phyloP scores from a whole-genome alignment of 1,140 invertebrate species.

The Heliothis virescens region DNA sequence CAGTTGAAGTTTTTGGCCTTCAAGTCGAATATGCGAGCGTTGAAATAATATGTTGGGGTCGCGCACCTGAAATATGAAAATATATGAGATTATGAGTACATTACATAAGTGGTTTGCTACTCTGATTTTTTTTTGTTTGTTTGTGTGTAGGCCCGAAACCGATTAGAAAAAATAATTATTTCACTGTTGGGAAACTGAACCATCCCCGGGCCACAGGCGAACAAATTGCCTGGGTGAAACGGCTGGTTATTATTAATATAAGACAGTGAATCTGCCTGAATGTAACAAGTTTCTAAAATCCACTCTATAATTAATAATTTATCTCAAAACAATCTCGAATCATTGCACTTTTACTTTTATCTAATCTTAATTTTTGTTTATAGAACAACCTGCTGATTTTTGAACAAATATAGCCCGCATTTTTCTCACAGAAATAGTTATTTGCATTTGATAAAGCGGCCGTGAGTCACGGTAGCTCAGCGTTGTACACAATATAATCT shows the following conservation, averaged over 20 bases:
- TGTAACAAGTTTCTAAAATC: too few relatives aligned
- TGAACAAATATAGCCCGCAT: neutral
- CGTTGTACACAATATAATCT: neutral
- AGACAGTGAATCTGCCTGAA: too few relatives aligned
- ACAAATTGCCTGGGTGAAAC: too few relatives aligned
- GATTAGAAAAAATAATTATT: too few relatives aligned
- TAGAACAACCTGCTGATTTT: neutral
- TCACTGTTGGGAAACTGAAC: too few relatives aligned
- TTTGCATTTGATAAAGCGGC: constrained; percentile 11
- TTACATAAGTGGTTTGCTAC: too few relatives aligned
- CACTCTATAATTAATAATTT: too few relatives aligned
- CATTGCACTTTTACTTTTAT: neutral
- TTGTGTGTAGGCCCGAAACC: too few relatives aligned
- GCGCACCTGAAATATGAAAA: constrained; percentile 72
- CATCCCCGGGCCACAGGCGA: too few relatives aligned
- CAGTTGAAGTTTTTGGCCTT: constrained; percentile 71
- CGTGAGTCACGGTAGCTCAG: neutral
- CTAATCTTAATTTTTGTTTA: neutral
- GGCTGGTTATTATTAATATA: too few relatives aligned
- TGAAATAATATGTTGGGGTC: constrained; percentile 66
- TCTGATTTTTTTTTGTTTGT: too few relatives aligned
- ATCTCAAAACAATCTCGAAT: neutral
- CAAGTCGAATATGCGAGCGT: constrained; percentile 73
- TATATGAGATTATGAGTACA: neutral
- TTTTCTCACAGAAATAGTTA: constrained; percentile 3